Evolutionary conservation across 2,797 vertebrate genomes (phyloP).

Genomic region (Petrocephalus schoutedeni): DNA sequence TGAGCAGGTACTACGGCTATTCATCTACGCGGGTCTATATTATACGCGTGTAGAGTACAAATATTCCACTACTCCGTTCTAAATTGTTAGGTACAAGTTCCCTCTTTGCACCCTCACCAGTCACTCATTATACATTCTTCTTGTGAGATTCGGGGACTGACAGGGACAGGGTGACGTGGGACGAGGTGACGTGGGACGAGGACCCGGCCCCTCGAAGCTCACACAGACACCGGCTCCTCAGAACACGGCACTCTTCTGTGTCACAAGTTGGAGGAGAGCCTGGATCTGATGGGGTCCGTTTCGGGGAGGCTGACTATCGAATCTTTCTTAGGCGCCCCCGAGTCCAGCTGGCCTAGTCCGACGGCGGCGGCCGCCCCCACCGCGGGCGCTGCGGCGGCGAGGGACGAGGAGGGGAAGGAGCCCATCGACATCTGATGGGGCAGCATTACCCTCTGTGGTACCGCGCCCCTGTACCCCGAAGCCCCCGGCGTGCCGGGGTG

Average conservation of each 20-base stretch:
- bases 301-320: conserved; percentile 73
- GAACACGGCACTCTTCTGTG: conserved; percentile 41
- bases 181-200: conserved; percentile 23
- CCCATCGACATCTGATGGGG: conserved; percentile 69
- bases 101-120: conserved; percentile 28
- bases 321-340: conserved; percentile 67
- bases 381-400: conserved; percentile 45
- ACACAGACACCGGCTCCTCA: conserved; percentile 15
- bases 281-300: conserved; percentile 78
- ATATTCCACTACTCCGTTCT: conserved; percentile 46
- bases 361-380: conserved; percentile 39
- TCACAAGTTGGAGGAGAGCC: conserved; percentile 97
- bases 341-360: conserved; percentile 59
- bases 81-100: conserved; percentile 37
- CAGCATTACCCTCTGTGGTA: conserved; percentile 54
- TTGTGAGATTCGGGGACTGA: conserved; percentile 43
- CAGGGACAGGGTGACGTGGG: not conserved
- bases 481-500: conserved; percentile 37
- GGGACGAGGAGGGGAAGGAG: conserved; percentile 55
- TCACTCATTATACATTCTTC: conserved; percentile 57
- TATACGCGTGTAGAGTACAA: conserved; percentile 52
- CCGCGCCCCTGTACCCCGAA: conserved; percentile 43
- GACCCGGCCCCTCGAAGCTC: conserved; percentile 18
- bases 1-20: conserved; percentile 46
- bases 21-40: conserved; percentile 28